Evolutionary conservation across 1,140 invertebrate genomes (phyloP).

Genomic region (Hylaeus anthracinus): DNA sequence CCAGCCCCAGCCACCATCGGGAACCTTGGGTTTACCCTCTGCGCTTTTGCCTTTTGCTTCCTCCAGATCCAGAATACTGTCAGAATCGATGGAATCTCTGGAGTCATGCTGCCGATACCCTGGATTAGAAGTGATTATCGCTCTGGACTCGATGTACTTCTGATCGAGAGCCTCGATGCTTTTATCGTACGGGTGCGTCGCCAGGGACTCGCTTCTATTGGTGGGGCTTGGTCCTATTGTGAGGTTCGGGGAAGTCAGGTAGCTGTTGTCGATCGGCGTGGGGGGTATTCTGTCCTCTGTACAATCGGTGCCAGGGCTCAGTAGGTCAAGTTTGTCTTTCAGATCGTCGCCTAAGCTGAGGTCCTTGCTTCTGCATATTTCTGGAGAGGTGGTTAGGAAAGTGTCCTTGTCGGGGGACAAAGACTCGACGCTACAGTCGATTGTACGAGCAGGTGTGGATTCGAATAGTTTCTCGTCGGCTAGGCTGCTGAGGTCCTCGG

Average conservation of each 20-base stretch:
- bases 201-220: conserved; percentile 29
- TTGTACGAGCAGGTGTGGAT: conserved; percentile 59
- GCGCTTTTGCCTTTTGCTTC: not conserved
- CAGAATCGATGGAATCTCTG: conserved; percentile 36
- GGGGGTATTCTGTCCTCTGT: conserved; percentile 47
- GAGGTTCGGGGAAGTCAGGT: conserved; percentile 48
- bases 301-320: conserved; percentile 55
- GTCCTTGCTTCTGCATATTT: conserved; percentile 67
- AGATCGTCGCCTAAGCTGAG: conserved; percentile 54
- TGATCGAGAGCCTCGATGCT: conserved; percentile 24
- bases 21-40: conserved; percentile 81
- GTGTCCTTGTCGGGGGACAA: conserved; percentile 79
- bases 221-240: conserved; percentile 46
- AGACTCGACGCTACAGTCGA: conserved; percentile 68
- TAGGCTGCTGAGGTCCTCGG: conserved; percentile 68
- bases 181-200: not conserved
- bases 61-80: not conserved
- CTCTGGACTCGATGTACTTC: conserved; percentile 1
- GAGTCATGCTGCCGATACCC: conserved; percentile 42
- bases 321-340: conserved; percentile 43
- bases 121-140: conserved; percentile 31
- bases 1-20: conserved; percentile 92
- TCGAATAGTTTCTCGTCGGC: conserved; percentile 64
- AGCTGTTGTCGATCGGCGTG: conserved; percentile 17
- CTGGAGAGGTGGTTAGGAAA: conserved; percentile 78